Conservation (phyloP, 2,113 vertebrate species). For the Caranx melampygus region DNA sequence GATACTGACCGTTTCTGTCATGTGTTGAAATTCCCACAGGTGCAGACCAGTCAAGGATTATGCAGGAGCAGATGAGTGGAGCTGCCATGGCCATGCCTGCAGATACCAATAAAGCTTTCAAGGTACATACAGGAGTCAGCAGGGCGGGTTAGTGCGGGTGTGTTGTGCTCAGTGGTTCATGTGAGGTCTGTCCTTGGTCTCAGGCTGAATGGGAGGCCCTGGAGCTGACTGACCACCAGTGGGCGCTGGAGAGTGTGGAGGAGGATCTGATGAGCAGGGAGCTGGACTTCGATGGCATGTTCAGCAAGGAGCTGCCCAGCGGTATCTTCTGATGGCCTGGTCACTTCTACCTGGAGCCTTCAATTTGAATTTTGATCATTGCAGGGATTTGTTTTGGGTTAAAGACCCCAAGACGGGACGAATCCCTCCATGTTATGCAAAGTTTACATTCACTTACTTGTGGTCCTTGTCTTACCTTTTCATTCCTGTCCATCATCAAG, state of each 20-base stretch:
- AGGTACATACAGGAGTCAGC: conserved; percentile 83
- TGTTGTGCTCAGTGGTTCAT: conserved; percentile 7
- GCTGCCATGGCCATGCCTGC: conserved; percentile 99
- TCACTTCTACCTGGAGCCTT: conserved; percentile 39
- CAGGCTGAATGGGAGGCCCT: conserved; percentile 98
- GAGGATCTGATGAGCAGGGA: conserved; percentile 97
- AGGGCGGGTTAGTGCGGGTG: background rate
- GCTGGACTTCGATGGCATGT: conserved; percentile 97
- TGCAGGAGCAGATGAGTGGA: conserved; percentile 99
- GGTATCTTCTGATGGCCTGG: conserved; percentile 90
- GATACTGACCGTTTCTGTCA: conserved; percentile 2
- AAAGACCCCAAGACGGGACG: conserved; percentile 43
- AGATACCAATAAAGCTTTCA: conserved; percentile 99
- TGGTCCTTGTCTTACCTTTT: conserved; percentile 47
- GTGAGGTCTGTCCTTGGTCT: conserved; percentile 28
- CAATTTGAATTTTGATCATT: conserved; percentile 37
- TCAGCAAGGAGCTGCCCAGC: conserved; percentile 95
- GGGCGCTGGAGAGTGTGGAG: conserved; percentile 96
- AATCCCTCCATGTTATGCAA: conserved; percentile 72
- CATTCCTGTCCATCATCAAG: conserved; percentile 53
- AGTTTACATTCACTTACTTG: conserved; percentile 67
- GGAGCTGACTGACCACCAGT: conserved; percentile 97
- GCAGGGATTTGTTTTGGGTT: conserved; percentile 62
- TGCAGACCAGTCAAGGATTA: conserved; percentile 97
- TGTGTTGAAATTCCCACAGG: conserved; percentile 76